Evolutionary conservation across 2,113 vertebrate genomes (phyloP), one percentile per base, ranked within the genome.

Genomic region (Gallinago undulata): DNA sequence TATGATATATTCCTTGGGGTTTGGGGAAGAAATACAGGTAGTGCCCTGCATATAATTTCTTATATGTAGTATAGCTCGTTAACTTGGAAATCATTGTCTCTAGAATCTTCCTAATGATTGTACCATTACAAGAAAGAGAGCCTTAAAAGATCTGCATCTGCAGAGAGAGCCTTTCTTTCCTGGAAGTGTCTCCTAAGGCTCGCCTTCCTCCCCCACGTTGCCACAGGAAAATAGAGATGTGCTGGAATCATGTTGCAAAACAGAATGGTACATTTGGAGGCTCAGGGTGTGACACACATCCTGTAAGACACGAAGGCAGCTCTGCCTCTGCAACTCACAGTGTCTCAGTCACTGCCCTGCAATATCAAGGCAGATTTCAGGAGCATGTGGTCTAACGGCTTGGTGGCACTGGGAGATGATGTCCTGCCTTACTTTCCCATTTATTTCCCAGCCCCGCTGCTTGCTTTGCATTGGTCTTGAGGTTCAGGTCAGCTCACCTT

Each of bases 401-500:
- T 57, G n/a, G 37, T 33, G 39, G 15, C 43, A 39, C 50, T 66
- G 50, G 19, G 11, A 77, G 35, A 8, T 87, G 27, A 18, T 51
- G 18, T 66, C 70, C 41, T 73, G 19, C 23, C n/a, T 27, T 86
- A 23, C 18, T 28, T 56, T 88, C 53, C 35, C 30, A 4, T 43
- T 76, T 79, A 21, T 51, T 89, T 48, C 39, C 43, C 2, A 2
- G 9, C 15, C 13, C 0, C 0, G 6, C 37, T 73, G 33, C 59
- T 87, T 66, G 18, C 45, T 23, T 56, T 55, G 7, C 7, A 35
- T 9, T 0, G 1, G 5, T 13, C 73, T 68, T 51, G 41, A 31
- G 41, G 43, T 43, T 67, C 60, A 13, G 21, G 45, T 82, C 43
- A 16, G 33, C n/a, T 73, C 59, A 13, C 15, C 13, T 84, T 9